Evolutionary conservation across 2,888 invertebrate genomes (phyloP).

Genomic region (Resseliella maxima): DNA sequence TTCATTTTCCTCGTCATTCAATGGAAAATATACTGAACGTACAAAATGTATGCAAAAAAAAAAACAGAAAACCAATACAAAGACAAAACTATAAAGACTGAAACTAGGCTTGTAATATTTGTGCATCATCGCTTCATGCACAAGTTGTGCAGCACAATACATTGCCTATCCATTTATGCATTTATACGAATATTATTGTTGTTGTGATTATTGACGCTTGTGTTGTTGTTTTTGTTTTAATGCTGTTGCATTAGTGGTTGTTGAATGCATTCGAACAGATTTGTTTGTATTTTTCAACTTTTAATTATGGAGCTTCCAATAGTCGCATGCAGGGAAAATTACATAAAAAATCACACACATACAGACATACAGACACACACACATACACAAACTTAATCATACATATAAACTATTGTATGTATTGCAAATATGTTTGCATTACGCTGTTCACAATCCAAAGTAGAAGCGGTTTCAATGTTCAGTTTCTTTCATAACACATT

Average conservation of each 20-base stretch:
- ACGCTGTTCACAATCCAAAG: neutral
- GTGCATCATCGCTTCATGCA: constrained; percentile 38
- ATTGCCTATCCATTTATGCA: neutral
- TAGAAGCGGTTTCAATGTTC: neutral
- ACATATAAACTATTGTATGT: too few relatives aligned
- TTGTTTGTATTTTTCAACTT: constrained; percentile 15
- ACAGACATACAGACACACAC: too few relatives aligned
- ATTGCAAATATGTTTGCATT: neutral
- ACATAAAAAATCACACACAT: neutral
- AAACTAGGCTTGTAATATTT: neutral
- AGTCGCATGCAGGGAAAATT: neutral
- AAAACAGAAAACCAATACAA: neutral
- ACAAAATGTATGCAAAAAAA: neutral
- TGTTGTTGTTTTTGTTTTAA: neutral
- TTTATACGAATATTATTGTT: neutral
- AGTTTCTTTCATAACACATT: constrained; percentile 31
- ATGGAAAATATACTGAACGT: neutral
- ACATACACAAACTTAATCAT: too few relatives aligned
- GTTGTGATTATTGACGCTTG: neutral
- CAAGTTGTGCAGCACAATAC: too few relatives aligned
- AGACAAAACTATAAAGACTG: neutral
- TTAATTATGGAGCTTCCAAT: constrained; percentile 6
- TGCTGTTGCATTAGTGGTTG: neutral
- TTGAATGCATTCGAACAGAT: neutral
- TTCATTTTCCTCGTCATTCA: neutral